A percentile compares a stretch with the other conserved stretches of the same genome.
Evolutionary conservation across 2,797 vertebrate genomes (phyloP).

Genomic region (Loriculus beryllinus): DNA sequence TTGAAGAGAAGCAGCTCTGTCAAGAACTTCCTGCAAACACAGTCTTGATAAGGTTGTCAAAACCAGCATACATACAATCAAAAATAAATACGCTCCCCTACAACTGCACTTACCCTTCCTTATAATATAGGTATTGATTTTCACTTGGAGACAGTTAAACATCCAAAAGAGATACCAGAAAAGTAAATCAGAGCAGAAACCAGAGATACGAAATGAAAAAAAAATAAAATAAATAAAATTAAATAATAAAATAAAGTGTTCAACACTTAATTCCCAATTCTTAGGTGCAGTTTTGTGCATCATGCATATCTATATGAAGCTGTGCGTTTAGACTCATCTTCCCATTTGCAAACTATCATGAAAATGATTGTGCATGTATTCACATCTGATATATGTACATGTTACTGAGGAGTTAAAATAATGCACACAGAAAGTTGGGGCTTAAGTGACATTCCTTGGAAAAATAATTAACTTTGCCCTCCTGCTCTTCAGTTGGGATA

Average conservation of each 20-base stretch:
- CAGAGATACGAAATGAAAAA: neutral
- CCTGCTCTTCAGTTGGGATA: neutral
- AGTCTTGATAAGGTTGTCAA: neutral
- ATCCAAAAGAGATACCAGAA: neutral
- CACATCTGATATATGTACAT: fast-evolving
- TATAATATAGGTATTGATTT: neutral
- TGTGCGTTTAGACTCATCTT: neutral
- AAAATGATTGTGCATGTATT: neutral
- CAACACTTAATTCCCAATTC: neutral
- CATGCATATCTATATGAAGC: neutral
- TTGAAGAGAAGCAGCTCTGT: neutral
- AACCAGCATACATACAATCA: neutral
- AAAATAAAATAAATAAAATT: neutral
- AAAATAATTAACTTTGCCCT: neutral
- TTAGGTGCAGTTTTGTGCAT: neutral
- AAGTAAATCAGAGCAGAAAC: neutral
- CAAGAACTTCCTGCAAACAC: neutral
- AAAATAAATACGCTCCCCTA: neutral
- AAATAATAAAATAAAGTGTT: neutral
- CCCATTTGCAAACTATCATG: neutral
- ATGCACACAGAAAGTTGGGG: neutral
- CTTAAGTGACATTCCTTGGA: neutral
- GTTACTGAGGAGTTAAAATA: neutral
- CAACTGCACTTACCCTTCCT: neutral
- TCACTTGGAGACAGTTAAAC: neutral